Percentiles rank a stretch among this genome's conserved stretches.
phyloP scores from a whole-genome alignment of 2,888 invertebrate species.

The Drosophila lacicola region DNA sequence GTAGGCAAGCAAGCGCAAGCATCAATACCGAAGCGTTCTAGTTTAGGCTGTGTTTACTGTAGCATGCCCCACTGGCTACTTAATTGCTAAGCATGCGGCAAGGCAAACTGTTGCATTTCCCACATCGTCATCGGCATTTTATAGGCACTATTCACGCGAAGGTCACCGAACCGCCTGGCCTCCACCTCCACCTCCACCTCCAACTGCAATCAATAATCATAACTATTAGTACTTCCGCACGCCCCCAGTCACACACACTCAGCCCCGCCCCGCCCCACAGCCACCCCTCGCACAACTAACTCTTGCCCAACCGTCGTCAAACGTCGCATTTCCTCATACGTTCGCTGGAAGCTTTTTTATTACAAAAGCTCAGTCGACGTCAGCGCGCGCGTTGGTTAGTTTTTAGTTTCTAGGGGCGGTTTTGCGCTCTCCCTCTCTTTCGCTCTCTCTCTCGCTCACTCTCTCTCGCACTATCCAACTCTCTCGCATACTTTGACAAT shows the following conservation, averaged over 20 bases:
- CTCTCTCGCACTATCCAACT: neutral
- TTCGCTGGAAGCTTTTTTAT: constrained; percentile 61
- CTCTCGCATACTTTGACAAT: constrained; percentile 10
- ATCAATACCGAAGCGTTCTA: too few species aligned
- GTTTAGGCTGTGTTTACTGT: constrained; percentile 2
- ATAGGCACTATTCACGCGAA: constrained; percentile 74
- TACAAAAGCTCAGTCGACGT: constrained; percentile 40
- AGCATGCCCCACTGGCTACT: constrained; percentile 2
- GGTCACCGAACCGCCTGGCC: constrained; percentile 74
- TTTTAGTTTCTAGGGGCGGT: constrained; percentile 72
- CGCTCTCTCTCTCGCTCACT: constrained; percentile 2
- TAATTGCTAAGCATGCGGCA: constrained; percentile 10
- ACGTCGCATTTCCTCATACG: constrained; percentile 56
- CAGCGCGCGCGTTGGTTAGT: constrained; percentile 50
- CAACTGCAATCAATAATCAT: constrained; percentile 67
- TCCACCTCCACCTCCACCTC: neutral
- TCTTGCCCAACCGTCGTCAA: constrained; percentile 9
- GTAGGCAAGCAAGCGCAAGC: too few species aligned
- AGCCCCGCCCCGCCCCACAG: constrained; percentile 1
- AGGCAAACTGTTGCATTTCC: constrained; percentile 65
- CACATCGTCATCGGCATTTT: constrained; percentile 34
- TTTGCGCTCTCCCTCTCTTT: constrained; percentile 20
- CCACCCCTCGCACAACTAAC: neutral
- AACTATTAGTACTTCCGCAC: constrained; percentile 75
- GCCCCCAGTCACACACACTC: constrained; percentile 31